phyloP scores from a whole-genome alignment of 2,888 invertebrate species.

The Bedellia somnulentella region DNA sequence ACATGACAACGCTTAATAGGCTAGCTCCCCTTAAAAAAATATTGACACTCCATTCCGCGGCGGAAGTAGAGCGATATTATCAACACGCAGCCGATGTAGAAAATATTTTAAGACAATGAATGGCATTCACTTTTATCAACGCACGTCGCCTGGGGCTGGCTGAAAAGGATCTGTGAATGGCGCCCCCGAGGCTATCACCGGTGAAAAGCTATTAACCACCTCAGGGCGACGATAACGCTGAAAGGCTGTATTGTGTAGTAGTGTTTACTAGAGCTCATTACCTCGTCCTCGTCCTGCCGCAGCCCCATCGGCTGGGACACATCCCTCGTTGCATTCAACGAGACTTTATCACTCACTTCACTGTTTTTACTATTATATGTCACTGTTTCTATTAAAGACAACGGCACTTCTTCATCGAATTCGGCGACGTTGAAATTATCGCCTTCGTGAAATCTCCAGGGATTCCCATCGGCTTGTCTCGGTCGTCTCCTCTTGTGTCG shows the following conservation, averaged over 20 bases:
- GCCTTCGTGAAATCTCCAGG: constrained; percentile 59
- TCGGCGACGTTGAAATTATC: constrained; percentile 44
- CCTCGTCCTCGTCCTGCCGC: constrained; percentile 43
- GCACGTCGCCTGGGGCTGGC: constrained; percentile 36
- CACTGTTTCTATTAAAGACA: constrained; percentile 44
- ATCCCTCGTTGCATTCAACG: constrained; percentile 30
- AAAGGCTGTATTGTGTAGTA: constrained; percentile 27
- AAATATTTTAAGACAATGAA: constrained; percentile 45
- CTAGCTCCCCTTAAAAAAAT: constrained; percentile 2
- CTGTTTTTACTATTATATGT: constrained; percentile 31
- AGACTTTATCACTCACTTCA: constrained; percentile 58
- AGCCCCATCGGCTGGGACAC: constrained; percentile 44
- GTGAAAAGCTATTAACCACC: constrained; percentile 52
- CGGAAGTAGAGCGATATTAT: constrained; percentile 25
- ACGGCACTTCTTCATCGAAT: constrained; percentile 56
- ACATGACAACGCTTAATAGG: too few species aligned
- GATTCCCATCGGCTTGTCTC: constrained; percentile 35
- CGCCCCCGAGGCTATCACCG: constrained; percentile 39
- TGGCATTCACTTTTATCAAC: constrained; percentile 50
- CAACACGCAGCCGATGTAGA: constrained; percentile 33
- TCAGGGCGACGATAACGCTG: constrained; percentile 50
- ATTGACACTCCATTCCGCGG: constrained; percentile 22
- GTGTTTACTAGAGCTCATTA: constrained; percentile 39
- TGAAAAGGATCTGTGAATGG: constrained; percentile 43
- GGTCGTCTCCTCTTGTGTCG: constrained; percentile 50